Evolutionary conservation across 2,113 vertebrate species (phyloP).

Genomic region (Scomber japonicus): DNA sequence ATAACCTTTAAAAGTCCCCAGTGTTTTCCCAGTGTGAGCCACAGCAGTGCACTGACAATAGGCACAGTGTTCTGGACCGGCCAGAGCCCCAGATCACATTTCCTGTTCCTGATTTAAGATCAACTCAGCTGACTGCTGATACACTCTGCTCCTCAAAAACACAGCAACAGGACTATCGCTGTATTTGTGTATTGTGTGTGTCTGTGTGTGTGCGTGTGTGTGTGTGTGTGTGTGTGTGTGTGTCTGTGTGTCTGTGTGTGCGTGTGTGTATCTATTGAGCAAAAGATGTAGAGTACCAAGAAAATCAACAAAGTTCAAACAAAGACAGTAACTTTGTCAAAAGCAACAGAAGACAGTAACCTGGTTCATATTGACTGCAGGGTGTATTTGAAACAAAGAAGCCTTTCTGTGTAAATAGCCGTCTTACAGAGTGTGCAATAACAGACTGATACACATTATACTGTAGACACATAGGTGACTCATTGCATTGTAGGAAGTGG

Average conservation of each 20-base stretch:
- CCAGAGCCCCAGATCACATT: conserved; percentile 77
- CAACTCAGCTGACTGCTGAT: conserved; percentile 80
- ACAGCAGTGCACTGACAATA: conserved; percentile 72
- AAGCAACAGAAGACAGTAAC: conserved; percentile 49
- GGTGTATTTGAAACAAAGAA: conserved; percentile 60
- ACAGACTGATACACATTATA: conserved; percentile 25
- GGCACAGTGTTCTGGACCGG: conserved; percentile 75
- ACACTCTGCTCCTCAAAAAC: conserved; percentile 65
- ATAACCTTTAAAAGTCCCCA: conserved; percentile 80
- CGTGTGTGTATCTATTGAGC: conserved; percentile 27
- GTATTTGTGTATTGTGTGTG: conserved; percentile 31
- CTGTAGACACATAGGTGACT: conserved; percentile 1
- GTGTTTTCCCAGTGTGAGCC: conserved; percentile 72
- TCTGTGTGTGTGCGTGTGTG: conserved; percentile 27
- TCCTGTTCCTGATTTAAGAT: conserved; percentile 84
- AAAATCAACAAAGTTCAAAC: conserved; percentile 32
- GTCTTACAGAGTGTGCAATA: conserved; percentile 44
- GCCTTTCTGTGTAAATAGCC: conserved; percentile 38
- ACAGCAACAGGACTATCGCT: conserved; percentile 35
- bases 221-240: conserved; percentile 24
- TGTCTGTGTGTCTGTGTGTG: conserved; percentile 21
- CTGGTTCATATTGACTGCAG: conserved; percentile 46
- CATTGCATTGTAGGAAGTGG: conserved; percentile 27
- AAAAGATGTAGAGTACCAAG: conserved; percentile 7
- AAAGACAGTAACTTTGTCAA: conserved; percentile 39